phyloP scores from a whole-genome alignment of 2,888 invertebrate genomes.

The Aspidiotus rigidus region DNA sequence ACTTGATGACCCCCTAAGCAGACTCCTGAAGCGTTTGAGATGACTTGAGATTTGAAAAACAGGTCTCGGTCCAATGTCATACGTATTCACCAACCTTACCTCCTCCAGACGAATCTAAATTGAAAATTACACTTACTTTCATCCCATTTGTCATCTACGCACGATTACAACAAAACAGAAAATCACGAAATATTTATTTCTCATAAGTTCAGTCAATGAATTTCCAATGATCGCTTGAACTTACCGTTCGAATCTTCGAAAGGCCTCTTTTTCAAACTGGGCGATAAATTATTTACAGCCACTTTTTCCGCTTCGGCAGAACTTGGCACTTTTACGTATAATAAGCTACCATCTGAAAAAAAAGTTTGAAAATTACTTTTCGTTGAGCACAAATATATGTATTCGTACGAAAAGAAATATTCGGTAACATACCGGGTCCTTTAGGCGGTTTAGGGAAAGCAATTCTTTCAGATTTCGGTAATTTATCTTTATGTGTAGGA shows the following conservation, averaged over 20 bases:
- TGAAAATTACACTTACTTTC: conserved; percentile 47
- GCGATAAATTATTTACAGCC: conserved; percentile 42
- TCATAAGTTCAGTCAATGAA: background rate
- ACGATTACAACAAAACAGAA: background rate
- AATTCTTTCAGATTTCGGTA: conserved; percentile 70
- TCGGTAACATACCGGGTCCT: conserved; percentile 56
- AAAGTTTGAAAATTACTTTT: conserved; percentile 11
- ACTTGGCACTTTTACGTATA: conserved; percentile 78
- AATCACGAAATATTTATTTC: conserved; percentile 1
- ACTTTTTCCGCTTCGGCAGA: conserved; percentile 57
- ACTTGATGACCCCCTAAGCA: too few relatives aligned
- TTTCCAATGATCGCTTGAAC: conserved; percentile 47
- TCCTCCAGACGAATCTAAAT: too few relatives aligned
- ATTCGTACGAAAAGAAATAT: background rate
- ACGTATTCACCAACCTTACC: too few relatives aligned
- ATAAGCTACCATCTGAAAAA: conserved; percentile 64
- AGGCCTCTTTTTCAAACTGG: conserved; percentile 68
- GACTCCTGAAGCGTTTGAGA: too few relatives aligned
- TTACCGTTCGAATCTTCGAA: conserved; percentile 80
- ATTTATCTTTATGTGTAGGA: conserved; percentile 61
- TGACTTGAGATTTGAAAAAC: too few relatives aligned
- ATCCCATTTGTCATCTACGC: conserved; percentile 54
- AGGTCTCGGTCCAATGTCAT: too few relatives aligned
- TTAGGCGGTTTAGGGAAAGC: conserved; percentile 87
- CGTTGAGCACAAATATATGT: background rate